phyloP scores from a whole-genome alignment of 1,140 invertebrate genomes.

The Papilio xuthus region DNA sequence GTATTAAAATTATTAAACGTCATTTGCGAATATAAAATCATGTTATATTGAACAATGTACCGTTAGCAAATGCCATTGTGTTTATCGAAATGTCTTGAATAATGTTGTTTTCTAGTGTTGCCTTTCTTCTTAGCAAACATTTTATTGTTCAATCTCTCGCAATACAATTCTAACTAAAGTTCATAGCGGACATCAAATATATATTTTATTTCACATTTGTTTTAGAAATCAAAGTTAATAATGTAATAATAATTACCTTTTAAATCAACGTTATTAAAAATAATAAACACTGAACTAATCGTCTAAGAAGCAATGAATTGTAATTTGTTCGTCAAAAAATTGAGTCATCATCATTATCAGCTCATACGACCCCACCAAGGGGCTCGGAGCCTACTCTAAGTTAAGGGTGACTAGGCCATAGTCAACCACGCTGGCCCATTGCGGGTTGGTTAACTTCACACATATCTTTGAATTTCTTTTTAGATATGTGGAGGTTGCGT shows the following conservation, averaged over 20 bases:
- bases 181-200: background rate
- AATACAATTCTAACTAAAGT: slow-evolving; percentile 11
- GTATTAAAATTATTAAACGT: slow-evolving; percentile 24
- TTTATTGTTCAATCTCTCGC: slow-evolving; percentile 23
- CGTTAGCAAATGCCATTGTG: slow-evolving; percentile 19
- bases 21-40: slow-evolving; percentile 10
- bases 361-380: too few species aligned
- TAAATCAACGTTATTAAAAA: background rate
- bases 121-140: slow-evolving; percentile 22
- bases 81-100: slow-evolving; percentile 23
- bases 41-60: slow-evolving; percentile 23
- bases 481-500: too few species aligned
- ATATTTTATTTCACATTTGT: slow-evolving; percentile 19
- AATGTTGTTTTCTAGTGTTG: slow-evolving; percentile 16
- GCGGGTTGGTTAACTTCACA: too few species aligned
- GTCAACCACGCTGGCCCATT: too few species aligned
- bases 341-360: background rate
- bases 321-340: too few species aligned
- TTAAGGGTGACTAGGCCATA: too few species aligned
- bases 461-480: too few species aligned
- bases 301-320: too few species aligned
- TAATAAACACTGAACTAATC: background rate
- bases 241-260: background rate
- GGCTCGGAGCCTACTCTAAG: too few species aligned
- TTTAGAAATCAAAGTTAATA: background rate